phyloP scores from a whole-genome alignment of 2,888 invertebrate species.

The Synergus japonicus region DNA sequence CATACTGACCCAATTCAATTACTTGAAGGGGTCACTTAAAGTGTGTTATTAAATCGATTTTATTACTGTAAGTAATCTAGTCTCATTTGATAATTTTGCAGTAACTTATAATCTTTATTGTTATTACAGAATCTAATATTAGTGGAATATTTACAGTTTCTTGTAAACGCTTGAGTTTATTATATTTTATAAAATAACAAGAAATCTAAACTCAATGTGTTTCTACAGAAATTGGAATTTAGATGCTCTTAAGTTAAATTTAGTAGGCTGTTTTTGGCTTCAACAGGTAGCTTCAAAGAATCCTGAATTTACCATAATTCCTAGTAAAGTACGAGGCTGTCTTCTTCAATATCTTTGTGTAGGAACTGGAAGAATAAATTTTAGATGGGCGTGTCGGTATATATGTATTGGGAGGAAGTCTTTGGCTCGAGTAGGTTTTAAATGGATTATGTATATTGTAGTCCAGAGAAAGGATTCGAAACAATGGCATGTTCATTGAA shows the following conservation, averaged over 20 bases:
- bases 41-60: neutral
- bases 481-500: conserved; percentile 8
- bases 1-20: conserved; percentile 27
- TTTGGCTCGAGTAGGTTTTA: neutral
- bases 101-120: too few species aligned
- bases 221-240: neutral
- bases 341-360: neutral
- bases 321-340: conserved; percentile 2
- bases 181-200: too few species aligned
- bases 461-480: conserved; percentile 7
- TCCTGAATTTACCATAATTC: neutral
- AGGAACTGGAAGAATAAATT: neutral
- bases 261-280: neutral
- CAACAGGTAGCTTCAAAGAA: conserved; percentile 11
- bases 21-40: conserved; percentile 7
- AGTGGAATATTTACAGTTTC: too few species aligned
- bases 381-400: neutral
- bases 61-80: neutral
- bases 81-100: too few species aligned
- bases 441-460: conserved; percentile 2
- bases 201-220: too few species aligned
- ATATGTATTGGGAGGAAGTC: neutral
- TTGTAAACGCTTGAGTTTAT: too few species aligned
- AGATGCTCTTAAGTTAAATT: neutral
- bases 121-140: too few species aligned